Evolutionary conservation across 2,888 invertebrate genomes (phyloP).

Genomic region (Choristoneura rosaceana): DNA sequence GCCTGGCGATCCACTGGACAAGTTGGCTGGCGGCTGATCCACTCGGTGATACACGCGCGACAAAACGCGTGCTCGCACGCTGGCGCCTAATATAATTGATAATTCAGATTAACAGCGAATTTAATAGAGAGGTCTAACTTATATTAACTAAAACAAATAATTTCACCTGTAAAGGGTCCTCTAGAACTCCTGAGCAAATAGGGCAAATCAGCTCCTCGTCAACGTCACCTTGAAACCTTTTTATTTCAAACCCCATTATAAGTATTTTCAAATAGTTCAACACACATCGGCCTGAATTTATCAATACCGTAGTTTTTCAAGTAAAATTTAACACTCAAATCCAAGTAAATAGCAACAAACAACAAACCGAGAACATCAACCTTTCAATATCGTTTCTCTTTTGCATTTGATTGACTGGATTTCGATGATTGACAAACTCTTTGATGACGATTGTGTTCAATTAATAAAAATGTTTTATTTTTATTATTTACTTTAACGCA

Average conservation of each 20-base stretch:
- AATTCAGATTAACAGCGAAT: conserved; percentile 33
- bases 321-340: conserved; percentile 48
- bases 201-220: conserved; percentile 98
- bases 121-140: conserved; percentile 13
- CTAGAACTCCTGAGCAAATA: conserved; percentile 97
- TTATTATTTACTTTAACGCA: background rate
- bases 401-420: conserved; percentile 36
- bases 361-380: conserved; percentile 48
- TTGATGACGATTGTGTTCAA: conserved; percentile 7
- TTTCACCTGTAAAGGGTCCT: conserved; percentile 96
- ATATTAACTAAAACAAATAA: conserved; percentile 35
- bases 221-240: conserved; percentile 97
- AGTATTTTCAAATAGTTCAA: conserved; percentile 55
- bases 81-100: conserved; percentile 88
- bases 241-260: conserved; percentile 97
- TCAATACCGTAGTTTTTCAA: conserved; percentile 25
- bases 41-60: conserved; percentile 96
- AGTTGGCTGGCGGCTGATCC: conserved; percentile 96
- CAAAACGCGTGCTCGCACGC: conserved; percentile 99
- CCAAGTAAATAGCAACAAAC: conserved; percentile 58
- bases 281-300: conserved; percentile 58
- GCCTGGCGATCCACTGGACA: conserved; percentile 97
- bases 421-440: conserved; percentile 28
- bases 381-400: conserved; percentile 37
- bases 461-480: background rate